Base-by-base conservation (phyloP, 2,888 invertebrate genomes). In the Meliscaeva auricollis region DNA sequence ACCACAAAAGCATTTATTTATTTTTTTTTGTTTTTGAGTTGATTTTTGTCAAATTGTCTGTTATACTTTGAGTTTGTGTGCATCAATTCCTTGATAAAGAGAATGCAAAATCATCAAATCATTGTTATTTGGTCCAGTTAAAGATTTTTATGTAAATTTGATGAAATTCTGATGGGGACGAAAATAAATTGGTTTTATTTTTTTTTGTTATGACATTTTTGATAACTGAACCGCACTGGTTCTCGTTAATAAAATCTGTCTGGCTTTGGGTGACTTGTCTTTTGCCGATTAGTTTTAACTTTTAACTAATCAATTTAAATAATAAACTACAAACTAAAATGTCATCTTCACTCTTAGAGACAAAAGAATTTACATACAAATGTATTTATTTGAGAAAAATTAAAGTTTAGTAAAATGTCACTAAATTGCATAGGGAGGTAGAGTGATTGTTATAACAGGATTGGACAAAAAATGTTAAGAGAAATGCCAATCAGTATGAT, bases 121-220 rank as follows among this genome's bases (percentile, higher is more conserved):
- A 13, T 13, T 35, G 22, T 22, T 41, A 41, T 41, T 58, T 44
- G 41, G 60, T 60, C 60, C 60, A 60, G 22, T 60, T 41, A 9
- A 22, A 41, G 22, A 13, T 41, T 41, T 60, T 60, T 41, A 60
- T 60, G 60, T 26, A 60, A 60, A 60, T 60, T 44, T 44, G 38
- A 22, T 41, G n/a, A 44, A 62, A 46, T 46, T 64, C 13, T 30
- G 64, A 64, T 30, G 46, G 41, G 62, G 11, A 64, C 1, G 13
- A 17, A 64, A 64, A 46, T 30, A 17, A 41, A 30, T 35, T 17
- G 5, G 35, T 22, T 38, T 44, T 30, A 5, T 2, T 22, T 22
- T 22, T 20, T 58, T 58, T 58, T 38, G n/a, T 15, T 58, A 13
- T 58, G 58, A 13, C 22, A 38, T 38, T 60, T n/a, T 60, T n/a